A percentile compares a stretch with the other conserved stretches of the same genome.
phyloP scores from a whole-genome alignment of 2,113 vertebrate genomes.

The Pardalotus punctatus region DNA sequence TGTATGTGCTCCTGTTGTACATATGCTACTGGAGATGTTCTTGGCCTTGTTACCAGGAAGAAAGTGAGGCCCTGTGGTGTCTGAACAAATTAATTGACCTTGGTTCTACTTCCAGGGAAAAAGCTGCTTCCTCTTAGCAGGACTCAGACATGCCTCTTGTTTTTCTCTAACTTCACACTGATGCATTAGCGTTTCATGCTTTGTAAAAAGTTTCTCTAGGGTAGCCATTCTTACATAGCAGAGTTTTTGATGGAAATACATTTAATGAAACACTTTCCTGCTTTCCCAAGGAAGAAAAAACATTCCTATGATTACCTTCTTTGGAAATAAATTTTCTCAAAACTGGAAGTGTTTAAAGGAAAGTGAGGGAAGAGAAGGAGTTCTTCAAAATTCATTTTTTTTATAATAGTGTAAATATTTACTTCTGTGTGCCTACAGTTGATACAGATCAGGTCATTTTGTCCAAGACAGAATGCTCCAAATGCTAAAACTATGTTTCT shows the following conservation, averaged over 20 bases:
- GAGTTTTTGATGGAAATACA: background rate
- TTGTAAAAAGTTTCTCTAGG: background rate
- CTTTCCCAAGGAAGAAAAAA: background rate
- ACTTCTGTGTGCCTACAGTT: background rate
- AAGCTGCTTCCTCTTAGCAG: background rate
- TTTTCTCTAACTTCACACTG: background rate
- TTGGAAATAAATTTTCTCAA: background rate
- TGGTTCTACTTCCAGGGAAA: background rate
- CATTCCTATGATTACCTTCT: background rate
- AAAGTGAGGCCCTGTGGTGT: background rate
- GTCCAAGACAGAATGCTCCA: background rate
- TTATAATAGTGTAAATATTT: background rate
- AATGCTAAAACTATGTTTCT: background rate
- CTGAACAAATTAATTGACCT: background rate
- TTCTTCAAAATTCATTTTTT: slow-evolving; percentile 10
- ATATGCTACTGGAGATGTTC: background rate
- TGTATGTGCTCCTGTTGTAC: background rate
- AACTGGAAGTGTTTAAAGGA: background rate
- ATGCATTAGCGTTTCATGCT: background rate
- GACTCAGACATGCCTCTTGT: background rate
- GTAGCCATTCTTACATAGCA: background rate
- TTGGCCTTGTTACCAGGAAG: background rate
- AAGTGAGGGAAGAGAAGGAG: background rate
- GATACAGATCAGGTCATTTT: background rate
- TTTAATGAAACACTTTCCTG: background rate